Percentiles rank a stretch among this genome's conserved stretches.
Conservation (phyloP, 2,888 invertebrate genomes). For the Himalopsyche anomala region DNA sequence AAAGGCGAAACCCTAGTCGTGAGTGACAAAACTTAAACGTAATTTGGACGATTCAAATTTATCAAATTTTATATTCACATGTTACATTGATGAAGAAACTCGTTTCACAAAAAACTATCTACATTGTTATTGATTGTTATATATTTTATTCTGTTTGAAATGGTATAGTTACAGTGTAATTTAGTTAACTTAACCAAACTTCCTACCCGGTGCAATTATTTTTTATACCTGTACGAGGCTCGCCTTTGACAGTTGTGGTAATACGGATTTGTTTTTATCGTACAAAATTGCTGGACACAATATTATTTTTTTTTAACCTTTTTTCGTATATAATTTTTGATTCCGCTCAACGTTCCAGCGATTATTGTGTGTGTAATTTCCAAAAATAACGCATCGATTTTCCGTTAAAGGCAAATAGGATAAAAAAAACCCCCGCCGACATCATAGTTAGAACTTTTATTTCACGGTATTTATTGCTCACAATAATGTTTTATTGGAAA, state of each 20-base stretch:
- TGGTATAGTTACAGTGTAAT: too few relatives aligned
- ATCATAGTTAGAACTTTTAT: not conserved
- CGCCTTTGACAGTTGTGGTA: not conserved
- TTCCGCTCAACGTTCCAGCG: not conserved
- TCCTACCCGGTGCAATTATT: too few relatives aligned
- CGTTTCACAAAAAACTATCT: too few relatives aligned
- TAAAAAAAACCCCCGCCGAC: not conserved
- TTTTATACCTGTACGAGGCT: too few relatives aligned
- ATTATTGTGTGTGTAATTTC: slow-evolving; percentile 10
- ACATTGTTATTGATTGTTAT: too few relatives aligned
- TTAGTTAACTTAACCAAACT: too few relatives aligned
- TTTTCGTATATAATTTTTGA: not conserved
- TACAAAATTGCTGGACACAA: not conserved
- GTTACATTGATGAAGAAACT: too few relatives aligned
- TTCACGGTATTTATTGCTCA: not conserved
- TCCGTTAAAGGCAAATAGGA: not conserved
- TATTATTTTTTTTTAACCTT: not conserved
- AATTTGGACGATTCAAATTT: too few relatives aligned
- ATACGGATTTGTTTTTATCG: slow-evolving; percentile 17
- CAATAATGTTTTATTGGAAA: not conserved
- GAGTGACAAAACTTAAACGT: too few relatives aligned
- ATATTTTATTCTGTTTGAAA: too few relatives aligned
- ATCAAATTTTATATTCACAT: too few relatives aligned
- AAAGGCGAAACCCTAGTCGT: too few relatives aligned
- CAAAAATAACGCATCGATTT: slow-evolving; percentile 34